Conservation (phyloP, 2,797 vertebrate genomes). For the Silurus aristotelis region DNA sequence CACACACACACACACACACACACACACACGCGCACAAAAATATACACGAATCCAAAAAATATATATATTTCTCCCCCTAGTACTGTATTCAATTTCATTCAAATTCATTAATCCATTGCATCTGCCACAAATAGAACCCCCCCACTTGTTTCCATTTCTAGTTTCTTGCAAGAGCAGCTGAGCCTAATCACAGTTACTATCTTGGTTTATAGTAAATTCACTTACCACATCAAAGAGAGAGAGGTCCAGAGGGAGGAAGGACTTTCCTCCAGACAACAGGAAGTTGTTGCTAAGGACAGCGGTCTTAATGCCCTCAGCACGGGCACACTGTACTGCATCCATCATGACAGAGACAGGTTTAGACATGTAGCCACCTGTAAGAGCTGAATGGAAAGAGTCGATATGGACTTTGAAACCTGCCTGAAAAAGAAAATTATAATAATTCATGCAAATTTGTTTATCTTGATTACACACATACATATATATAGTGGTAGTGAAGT, state of each 20-base stretch:
- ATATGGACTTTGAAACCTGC: constrained; percentile 67
- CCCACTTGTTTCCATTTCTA: background rate
- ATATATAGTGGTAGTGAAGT: background rate
- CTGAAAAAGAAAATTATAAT: constrained; percentile 57
- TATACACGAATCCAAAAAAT: too few species aligned
- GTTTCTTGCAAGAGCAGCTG: background rate
- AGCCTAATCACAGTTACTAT: background rate
- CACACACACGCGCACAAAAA: too few species aligned
- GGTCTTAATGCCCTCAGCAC: constrained; percentile 73
- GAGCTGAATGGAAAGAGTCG: constrained; percentile 68
- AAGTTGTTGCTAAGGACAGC: constrained; percentile 77
- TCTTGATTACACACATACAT: background rate
- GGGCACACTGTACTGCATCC: constrained; percentile 73
- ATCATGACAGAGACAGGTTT: constrained; percentile 74
- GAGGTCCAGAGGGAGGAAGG: constrained; percentile 69
- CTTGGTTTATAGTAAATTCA: background rate
- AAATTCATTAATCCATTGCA: too few species aligned
- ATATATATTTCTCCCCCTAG: too few species aligned
- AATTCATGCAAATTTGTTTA: background rate
- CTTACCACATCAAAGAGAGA: constrained; percentile 81
- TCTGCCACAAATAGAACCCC: too few species aligned
- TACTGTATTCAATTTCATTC: too few species aligned
- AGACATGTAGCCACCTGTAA: constrained; percentile 62
- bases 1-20: too few species aligned
- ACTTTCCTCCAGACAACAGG: constrained; percentile 62